Evolutionary conservation across 2,797 vertebrate genomes (phyloP).

Genomic region (Pseudomugil gertrudae): DNA sequence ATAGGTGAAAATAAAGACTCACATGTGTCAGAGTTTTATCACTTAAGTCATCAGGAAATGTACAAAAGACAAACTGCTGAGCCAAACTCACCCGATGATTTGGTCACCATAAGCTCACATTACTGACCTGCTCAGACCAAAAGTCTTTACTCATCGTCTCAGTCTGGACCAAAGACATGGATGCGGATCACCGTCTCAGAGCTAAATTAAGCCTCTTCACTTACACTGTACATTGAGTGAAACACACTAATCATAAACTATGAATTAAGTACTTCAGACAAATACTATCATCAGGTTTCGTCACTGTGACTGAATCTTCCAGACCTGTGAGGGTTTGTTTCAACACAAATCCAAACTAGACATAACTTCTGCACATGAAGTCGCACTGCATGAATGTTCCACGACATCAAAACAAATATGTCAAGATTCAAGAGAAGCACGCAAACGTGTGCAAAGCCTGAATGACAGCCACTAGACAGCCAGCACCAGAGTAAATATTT

Average conservation of each 20-base stretch:
- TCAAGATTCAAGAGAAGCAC: not conserved
- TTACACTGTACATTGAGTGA: not conserved
- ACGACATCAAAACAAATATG: not conserved
- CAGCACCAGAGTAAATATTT: not conserved
- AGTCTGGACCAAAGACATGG: not conserved
- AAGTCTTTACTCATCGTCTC: not conserved
- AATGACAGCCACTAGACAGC: constrained; percentile 5
- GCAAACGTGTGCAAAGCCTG: not conserved
- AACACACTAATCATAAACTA: not conserved
- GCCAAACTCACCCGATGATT: not conserved
- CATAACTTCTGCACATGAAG: not conserved
- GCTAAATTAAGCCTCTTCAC: not conserved
- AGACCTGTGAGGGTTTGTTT: not conserved
- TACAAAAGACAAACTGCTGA: not conserved
- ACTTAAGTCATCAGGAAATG: not conserved
- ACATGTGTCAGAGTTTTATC: not conserved
- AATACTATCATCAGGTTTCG: not conserved
- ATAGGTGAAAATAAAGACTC: not conserved
- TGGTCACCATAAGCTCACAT: not conserved
- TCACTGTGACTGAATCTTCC: not conserved
- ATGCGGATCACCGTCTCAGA: not conserved
- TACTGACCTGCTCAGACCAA: not conserved
- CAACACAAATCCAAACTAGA: not conserved
- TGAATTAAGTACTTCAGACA: not conserved
- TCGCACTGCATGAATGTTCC: not conserved